These are phyloP conservation scores for Steatocranus sp. DNA, from an alignment of 2,797 vertebrate genomes.

Conservation along the genomic window DNA sequence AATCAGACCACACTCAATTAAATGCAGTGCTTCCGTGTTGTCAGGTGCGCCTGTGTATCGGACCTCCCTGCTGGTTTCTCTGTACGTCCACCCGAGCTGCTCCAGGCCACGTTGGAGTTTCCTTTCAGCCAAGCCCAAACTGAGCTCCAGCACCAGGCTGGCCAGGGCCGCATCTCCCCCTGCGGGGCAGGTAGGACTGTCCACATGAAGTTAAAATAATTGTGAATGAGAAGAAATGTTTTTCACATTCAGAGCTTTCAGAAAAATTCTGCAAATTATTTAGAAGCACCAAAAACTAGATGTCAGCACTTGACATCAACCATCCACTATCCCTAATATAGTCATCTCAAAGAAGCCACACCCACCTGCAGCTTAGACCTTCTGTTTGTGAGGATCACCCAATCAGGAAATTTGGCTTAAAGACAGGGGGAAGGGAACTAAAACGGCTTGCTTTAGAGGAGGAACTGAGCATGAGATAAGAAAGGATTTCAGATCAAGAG, in stretches of 20 bases:
- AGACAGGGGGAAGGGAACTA: not conserved
- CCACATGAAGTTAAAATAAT: not conserved
- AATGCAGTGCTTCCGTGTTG: not conserved
- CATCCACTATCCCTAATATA: not conserved
- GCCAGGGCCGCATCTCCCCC: slow-evolving; percentile 78
- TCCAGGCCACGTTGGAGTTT: slow-evolving; percentile 83
- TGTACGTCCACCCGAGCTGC: slow-evolving; percentile 67
- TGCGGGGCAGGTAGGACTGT: slow-evolving; percentile 83
- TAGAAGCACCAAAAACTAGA: not conserved
- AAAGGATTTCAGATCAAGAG: not conserved
- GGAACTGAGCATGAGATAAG: not conserved
- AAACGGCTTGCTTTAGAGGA: not conserved
- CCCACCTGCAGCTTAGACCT: not conserved
- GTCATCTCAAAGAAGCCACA: not conserved
- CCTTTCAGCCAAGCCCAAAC: slow-evolving; percentile 79
- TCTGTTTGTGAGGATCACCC: not conserved
- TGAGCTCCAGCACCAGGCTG: slow-evolving; percentile 38
- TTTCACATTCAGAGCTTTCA: not conserved
- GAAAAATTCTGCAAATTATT: not conserved
- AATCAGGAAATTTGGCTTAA: not conserved
- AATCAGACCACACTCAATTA: not conserved
- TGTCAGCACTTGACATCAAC: not conserved
- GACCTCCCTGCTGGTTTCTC: slow-evolving; percentile 81
- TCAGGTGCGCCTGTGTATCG: slow-evolving; percentile 77
- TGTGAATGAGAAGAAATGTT: not conserved